phyloP scores from a whole-genome alignment of 2,888 invertebrate species.

The Parthenolecanium corni region DNA sequence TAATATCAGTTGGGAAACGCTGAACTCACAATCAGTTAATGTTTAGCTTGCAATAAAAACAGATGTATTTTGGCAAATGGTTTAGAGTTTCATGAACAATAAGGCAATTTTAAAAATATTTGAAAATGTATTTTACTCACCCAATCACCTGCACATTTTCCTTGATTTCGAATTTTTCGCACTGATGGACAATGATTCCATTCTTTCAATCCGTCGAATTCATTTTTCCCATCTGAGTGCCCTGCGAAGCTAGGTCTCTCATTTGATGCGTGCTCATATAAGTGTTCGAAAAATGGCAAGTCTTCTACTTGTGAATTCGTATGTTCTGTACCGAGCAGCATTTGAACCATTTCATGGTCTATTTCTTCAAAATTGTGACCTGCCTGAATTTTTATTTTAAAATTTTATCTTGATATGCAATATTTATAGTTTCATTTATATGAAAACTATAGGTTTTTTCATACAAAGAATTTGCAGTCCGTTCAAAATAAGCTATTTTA shows the following conservation, averaged over 20 bases:
- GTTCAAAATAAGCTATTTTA: no score
- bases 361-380: constrained; percentile 20
- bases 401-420: no score
- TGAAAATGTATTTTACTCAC: no score
- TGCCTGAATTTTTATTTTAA: constrained; percentile 2
- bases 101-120: no score
- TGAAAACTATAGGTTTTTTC: no score
- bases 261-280: not conserved
- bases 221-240: not conserved
- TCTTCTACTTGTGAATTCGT: not conserved
- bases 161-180: constrained; percentile 68
- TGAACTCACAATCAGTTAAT: no score
- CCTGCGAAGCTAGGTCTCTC: no score
- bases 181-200: constrained; percentile 80
- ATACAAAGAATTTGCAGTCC: no score
- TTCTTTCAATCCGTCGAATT: constrained; percentile 63
- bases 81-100: no score
- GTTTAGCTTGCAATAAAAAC: no score
- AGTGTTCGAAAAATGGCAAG: not conserved
- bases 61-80: no score
- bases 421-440: no score
- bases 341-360: not conserved
- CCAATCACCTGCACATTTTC: constrained; percentile 80
- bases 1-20: not conserved
- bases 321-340: not conserved